These are phyloP conservation scores for Poeciliopsis presidionis DNA, from an alignment of 2,797 vertebrate genomes.

Conservation along the genomic window DNA sequence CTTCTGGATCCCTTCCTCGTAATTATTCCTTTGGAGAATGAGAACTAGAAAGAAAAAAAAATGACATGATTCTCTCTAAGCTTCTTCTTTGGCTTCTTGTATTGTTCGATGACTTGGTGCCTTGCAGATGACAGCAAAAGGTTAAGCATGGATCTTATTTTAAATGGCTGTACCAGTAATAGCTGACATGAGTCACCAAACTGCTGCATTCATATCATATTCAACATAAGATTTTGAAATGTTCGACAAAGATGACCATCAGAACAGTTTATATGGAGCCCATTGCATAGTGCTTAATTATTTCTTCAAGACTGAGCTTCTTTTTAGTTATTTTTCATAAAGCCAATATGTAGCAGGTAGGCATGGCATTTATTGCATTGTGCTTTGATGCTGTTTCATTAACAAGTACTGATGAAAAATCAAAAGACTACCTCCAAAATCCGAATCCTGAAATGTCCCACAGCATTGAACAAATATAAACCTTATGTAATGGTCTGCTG, in stretches of 20 bases:
- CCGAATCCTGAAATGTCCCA: background rate
- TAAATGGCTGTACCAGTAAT: constrained; percentile 18
- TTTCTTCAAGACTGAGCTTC: background rate
- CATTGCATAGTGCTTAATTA: background rate
- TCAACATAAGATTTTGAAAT: background rate
- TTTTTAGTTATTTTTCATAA: no score
- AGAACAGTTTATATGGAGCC: background rate
- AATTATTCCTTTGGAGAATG: constrained; percentile 39
- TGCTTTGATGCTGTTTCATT: background rate
- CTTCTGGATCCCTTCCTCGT: constrained; percentile 20
- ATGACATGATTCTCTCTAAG: constrained; percentile 26
- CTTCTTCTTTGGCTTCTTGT: constrained; percentile 28
- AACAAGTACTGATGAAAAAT: background rate
- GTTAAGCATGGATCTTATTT: constrained; percentile 38
- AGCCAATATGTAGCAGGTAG: no score
- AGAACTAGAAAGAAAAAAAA: constrained; percentile 14
- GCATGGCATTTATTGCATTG: background rate
- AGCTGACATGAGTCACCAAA: constrained; percentile 27
- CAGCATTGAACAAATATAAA: background rate
- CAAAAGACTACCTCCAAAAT: background rate
- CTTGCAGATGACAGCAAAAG: constrained; percentile 19
- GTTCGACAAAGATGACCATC: no score
- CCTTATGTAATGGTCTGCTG: background rate
- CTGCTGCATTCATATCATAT: background rate
- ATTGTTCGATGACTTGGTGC: constrained; percentile 26